phyloP scores from a whole-genome alignment of 2,888 invertebrate species.

The Papilio elwesi region DNA sequence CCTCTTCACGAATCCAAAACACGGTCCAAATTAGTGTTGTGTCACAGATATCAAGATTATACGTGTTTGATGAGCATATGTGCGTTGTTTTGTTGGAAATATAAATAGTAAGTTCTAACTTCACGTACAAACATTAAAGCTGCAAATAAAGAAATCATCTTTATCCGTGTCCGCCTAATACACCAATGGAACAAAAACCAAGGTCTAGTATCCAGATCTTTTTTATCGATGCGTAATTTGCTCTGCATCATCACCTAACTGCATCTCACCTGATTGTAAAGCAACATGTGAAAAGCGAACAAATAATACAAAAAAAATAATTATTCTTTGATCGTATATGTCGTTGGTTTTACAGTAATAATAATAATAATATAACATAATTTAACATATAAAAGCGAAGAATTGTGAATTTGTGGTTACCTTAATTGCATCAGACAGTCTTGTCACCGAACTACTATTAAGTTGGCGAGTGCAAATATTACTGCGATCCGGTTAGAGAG shows the following conservation, averaged over 20 bases:
- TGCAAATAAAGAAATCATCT: neutral
- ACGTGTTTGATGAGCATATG: too few relatives aligned
- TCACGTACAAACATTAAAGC: neutral
- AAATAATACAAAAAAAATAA: too few relatives aligned
- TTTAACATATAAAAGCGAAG: neutral
- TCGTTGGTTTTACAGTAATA: neutral
- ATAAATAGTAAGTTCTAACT: too few relatives aligned
- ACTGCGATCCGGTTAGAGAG: constrained; percentile 2
- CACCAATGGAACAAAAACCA: neutral
- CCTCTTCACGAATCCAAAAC: too few relatives aligned
- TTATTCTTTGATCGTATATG: neutral
- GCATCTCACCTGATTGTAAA: neutral
- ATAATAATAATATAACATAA: neutral
- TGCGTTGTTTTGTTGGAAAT: too few relatives aligned
- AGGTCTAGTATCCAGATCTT: neutral
- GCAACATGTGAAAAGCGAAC: neutral
- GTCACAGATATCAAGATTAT: too few relatives aligned
- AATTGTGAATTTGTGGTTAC: too few relatives aligned
- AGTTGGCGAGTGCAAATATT: neutral
- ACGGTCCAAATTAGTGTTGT: too few relatives aligned
- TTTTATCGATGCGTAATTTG: neutral
- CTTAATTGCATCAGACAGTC: neutral
- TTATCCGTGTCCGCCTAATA: neutral
- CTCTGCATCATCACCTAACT: neutral
- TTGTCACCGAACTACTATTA: neutral